Conservation (phyloP, 2,113 vertebrate genomes). For the Ascaphus truei region DNA sequence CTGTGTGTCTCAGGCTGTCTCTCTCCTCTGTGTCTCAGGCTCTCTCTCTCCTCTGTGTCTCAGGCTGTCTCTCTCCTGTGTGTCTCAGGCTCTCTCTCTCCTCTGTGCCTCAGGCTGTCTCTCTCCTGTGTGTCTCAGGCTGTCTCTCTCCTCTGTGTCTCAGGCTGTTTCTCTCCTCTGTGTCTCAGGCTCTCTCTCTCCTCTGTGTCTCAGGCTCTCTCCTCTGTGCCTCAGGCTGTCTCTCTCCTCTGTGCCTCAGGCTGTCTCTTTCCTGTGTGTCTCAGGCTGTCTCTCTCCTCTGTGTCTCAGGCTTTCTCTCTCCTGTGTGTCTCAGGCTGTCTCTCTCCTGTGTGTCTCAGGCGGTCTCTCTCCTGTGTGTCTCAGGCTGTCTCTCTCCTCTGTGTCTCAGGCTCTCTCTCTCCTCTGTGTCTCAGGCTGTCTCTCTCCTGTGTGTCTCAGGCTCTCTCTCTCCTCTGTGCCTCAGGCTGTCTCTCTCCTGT, state of each 20-base stretch:
- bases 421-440: slow-evolving; percentile 72
- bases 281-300: not conserved
- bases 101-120: slow-evolving; percentile 37
- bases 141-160: slow-evolving; percentile 30
- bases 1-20: slow-evolving; percentile 71
- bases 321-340: slow-evolving; percentile 72
- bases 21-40: not conserved
- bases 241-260: slow-evolving; percentile 57
- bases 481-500: not conserved
- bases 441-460: slow-evolving; percentile 72
- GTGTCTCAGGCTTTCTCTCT: not conserved
- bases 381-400: not conserved
- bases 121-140: not conserved
- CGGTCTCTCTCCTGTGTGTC: no score
- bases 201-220: not conserved
- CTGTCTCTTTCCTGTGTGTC: slow-evolving; percentile 71
- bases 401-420: not conserved
- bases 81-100: slow-evolving; percentile 74
- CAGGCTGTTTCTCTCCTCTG: slow-evolving; percentile 75
- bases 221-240: not conserved
- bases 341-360: slow-evolving; percentile 72
- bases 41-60: not conserved
- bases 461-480: no score
- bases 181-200: no score
- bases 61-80: slow-evolving; percentile 10